These are phyloP conservation scores for Gymnothorax javanicus DNA, from an alignment of 2,797 vertebrate species.

Conservation along the genomic window DNA sequence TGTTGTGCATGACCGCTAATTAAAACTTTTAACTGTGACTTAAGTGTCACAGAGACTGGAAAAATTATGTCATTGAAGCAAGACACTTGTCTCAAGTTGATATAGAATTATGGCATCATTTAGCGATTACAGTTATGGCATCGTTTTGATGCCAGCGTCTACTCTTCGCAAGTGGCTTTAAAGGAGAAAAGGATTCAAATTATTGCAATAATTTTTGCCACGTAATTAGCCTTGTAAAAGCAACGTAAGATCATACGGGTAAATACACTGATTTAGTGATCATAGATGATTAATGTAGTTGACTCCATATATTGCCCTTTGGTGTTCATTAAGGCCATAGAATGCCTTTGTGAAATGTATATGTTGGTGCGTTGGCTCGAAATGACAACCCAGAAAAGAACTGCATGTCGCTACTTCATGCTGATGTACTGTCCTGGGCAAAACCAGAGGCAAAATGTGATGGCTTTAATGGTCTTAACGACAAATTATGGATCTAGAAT, in stretches of 20 bases:
- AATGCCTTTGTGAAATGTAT: constrained; percentile 28
- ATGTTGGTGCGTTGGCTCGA: constrained; percentile 32
- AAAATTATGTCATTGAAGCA: too few relatives aligned
- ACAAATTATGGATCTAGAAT: too few relatives aligned
- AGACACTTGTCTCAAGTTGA: too few relatives aligned
- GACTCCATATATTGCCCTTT: background rate
- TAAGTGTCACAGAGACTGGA: too few relatives aligned
- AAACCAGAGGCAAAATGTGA: too few relatives aligned
- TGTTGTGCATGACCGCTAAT: too few relatives aligned
- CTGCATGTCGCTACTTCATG: background rate
- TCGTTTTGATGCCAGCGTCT: too few relatives aligned
- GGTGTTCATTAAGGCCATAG: background rate
- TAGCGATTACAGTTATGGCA: too few relatives aligned
- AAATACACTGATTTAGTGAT: background rate
- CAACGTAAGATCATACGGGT: background rate
- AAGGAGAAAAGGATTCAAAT: background rate
- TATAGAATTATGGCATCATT: too few relatives aligned
- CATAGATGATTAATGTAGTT: background rate
- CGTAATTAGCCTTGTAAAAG: background rate
- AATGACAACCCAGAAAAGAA: constrained; percentile 23
- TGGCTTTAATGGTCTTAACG: too few relatives aligned
- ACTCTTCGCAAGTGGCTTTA: background rate
- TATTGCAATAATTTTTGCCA: background rate
- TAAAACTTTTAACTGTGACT: too few relatives aligned
- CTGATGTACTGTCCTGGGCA: background rate